These are phyloP conservation scores for Cataglyphis hispanica DNA, from an alignment of 1,140 invertebrate genomes.

Conservation along the genomic window DNA sequence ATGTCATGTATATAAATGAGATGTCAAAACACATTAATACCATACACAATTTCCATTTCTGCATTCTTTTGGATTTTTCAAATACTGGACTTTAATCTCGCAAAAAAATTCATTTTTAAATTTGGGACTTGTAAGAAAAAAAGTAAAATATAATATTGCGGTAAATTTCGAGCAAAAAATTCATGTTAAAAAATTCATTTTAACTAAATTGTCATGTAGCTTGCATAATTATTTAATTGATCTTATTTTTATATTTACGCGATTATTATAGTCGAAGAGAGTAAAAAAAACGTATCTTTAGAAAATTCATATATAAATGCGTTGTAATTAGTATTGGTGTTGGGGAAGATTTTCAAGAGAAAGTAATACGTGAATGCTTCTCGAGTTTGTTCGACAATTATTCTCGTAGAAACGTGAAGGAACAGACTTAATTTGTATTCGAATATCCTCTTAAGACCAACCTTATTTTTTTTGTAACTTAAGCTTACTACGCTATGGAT, in stretches of 20 bases:
- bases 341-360: slow-evolving; percentile 15
- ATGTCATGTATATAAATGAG: neutral
- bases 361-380: slow-evolving; percentile 69
- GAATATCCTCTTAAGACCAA: slow-evolving; percentile 27
- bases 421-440: slow-evolving; percentile 77
- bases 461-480: slow-evolving; percentile 9
- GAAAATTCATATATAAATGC: slow-evolving; percentile 11
- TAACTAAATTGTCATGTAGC: neutral
- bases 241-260: neutral
- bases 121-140: neutral
- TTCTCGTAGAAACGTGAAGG: slow-evolving; percentile 6
- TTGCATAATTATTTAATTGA: slow-evolving; percentile 17
- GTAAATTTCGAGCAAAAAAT: neutral
- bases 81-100: neutral
- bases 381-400: slow-evolving; percentile 73
- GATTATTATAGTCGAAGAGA: neutral
- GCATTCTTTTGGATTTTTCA: neutral
- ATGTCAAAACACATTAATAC: slow-evolving; percentile 25
- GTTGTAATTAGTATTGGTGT: slow-evolving; percentile 39
- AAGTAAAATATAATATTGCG: slow-evolving; percentile 18
- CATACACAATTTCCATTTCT: neutral
- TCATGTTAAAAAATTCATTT: slow-evolving; percentile 1
- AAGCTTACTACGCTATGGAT: slow-evolving; percentile 1
- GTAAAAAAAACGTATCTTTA: neutral
- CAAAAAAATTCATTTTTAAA: neutral